Conservation (phyloP, 2,113 vertebrate genomes). For the Tachysurus fulvidraco region DNA sequence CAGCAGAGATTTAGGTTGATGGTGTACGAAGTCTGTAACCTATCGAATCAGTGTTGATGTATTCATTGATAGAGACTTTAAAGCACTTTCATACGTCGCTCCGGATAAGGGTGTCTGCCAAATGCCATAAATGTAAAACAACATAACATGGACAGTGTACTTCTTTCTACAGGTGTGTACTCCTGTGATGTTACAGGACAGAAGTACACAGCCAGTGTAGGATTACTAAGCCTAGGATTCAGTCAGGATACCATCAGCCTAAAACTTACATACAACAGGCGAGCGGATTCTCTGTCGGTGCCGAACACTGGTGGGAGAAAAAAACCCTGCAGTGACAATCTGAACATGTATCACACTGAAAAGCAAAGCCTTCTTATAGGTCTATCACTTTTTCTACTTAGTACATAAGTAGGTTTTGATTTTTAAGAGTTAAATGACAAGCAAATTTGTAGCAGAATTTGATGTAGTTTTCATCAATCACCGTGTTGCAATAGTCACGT, state of each 20-base stretch:
- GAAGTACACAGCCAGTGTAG: not conserved
- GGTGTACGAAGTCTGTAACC: no score
- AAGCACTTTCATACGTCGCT: no score
- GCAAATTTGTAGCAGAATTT: not conserved
- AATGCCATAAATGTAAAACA: no score
- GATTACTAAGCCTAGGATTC: no score
- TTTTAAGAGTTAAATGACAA: not conserved
- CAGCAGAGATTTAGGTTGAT: no score
- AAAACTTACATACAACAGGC: not conserved
- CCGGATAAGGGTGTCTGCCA: no score
- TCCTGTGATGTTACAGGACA: not conserved
- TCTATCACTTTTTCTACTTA: not conserved
- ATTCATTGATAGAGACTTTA: no score
- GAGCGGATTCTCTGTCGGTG: not conserved
- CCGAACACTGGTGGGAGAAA: not conserved
- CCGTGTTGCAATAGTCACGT: not conserved
- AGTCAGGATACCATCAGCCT: no score
- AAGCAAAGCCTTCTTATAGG: not conserved
- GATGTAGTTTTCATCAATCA: not conserved
- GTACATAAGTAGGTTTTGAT: not conserved
- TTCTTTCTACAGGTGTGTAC: not conserved
- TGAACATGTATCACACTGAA: not conserved
- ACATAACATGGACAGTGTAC: not conserved
- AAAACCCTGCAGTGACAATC: not conserved
- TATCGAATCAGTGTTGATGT: no score